Percentiles rank a stretch among this genome's conserved stretches.
These are phyloP conservation scores for Drosophila sulfurigaster DNA, from an alignment of 1,140 invertebrate species.

Conservation along the genomic window DNA sequence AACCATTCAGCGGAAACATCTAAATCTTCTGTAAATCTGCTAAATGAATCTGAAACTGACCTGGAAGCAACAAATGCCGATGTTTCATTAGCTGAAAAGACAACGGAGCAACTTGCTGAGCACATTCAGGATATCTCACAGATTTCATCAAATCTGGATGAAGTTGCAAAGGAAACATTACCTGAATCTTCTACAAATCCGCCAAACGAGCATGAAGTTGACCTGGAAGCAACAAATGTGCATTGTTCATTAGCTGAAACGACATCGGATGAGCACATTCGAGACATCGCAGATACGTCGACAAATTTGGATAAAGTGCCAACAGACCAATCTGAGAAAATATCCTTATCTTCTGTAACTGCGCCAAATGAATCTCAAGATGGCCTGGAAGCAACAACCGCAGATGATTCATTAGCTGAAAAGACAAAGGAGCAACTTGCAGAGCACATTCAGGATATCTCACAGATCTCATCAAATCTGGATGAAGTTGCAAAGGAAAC, in stretches of 20 bases:
- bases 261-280: too few relatives aligned
- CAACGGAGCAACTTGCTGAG: not conserved
- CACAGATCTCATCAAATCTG: too few relatives aligned
- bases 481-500: too few relatives aligned
- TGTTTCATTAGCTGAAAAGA: too few relatives aligned
- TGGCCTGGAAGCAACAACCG: not conserved
- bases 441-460: too few relatives aligned
- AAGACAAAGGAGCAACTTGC: not conserved
- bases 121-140: too few relatives aligned
- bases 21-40: not conserved
- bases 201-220: not conserved
- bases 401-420: not conserved
- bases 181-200: not conserved
- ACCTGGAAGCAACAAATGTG: not conserved
- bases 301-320: too few relatives aligned
- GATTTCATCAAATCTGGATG: too few relatives aligned
- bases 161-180: not conserved
- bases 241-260: not conserved
- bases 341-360: not conserved
- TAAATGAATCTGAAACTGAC: not conserved
- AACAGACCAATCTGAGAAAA: not conserved
- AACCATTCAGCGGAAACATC: not conserved
- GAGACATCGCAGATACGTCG: too few relatives aligned
- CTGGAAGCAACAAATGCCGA: not conserved
- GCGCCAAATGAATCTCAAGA: not conserved